Evolutionary conservation across 2,888 invertebrate species (phyloP), one percentile per base, ranked within the genome.

Genomic region (Orgyia antiqua): DNA sequence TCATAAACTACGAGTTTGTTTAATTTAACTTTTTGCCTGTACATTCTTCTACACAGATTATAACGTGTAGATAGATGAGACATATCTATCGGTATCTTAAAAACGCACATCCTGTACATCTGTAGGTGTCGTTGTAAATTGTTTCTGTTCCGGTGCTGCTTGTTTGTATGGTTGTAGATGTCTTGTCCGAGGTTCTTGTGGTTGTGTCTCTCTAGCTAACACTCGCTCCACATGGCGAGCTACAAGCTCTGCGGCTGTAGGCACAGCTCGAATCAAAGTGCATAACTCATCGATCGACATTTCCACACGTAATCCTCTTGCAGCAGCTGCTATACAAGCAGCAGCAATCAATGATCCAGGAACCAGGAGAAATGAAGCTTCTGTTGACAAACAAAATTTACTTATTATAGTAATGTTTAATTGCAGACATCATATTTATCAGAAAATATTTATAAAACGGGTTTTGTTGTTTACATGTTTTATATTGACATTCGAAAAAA

Each of bases 301-400:
- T 35, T 71, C 64, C 21, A 84, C 80, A 7, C 82, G 75, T 35
- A 91, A 57, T 1, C 92, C 92, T 6, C 90, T 87, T 6, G 90
- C 89, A 1, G 93, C 92, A 0, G 92, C 91, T 24, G 90, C 88
- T 31, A 93, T 87, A 60, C 92, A 91, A 4, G 92, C 91, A 6
- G 90, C 88, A 0, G 93, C 92, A 10, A 93, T 88, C 59, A 92
- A 60, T 1, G 93, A 93, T 13, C 93, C 91, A 7, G 90, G 89
- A 33, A 90, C 90, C 61, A 90, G 87, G 42, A 93, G 89, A 58
- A 93, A 89, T 48, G 89, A 90, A n/a, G 92, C 90, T 72, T 93
- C 93, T 93, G 89, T 71, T 45, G 54, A 69, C 72, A 77, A 79
- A 41, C 27, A 39, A 39, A 12, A 13, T n/a, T 23, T 10, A 20